Evolutionary conservation across 1,140 invertebrate genomes (phyloP).

Genomic region (Drosophila gunungcola): DNA sequence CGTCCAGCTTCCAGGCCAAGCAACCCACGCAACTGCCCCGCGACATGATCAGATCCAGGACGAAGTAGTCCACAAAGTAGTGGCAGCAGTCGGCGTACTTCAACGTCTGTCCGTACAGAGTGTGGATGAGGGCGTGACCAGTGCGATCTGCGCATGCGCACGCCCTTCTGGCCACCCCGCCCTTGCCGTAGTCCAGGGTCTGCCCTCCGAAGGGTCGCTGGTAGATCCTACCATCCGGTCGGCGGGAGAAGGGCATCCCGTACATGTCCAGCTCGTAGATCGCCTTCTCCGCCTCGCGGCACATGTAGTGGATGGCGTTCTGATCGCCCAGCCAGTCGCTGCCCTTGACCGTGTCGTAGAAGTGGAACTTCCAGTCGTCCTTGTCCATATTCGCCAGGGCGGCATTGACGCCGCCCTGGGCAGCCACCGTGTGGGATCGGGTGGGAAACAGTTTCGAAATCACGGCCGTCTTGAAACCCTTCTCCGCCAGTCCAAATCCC

Average conservation of each 20-base stretch:
- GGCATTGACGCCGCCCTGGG: constrained; percentile 97
- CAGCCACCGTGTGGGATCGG: constrained; percentile 95
- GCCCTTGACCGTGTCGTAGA: constrained; percentile 97
- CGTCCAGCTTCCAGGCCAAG: constrained; percentile 97
- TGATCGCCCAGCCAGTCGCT: constrained; percentile 98
- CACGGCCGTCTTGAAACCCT: constrained; percentile 96
- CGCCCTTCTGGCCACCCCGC: constrained; percentile 90
- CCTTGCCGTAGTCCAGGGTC: constrained; percentile 94
- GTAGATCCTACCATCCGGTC: constrained; percentile 91
- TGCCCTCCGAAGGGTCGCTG: constrained; percentile 97
- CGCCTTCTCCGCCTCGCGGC: constrained; percentile 94
- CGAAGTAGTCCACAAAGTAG: constrained; percentile 99
- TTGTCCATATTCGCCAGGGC: constrained; percentile 90
- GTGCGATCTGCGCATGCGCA: constrained; percentile 88
- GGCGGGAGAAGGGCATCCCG: constrained; percentile 87
- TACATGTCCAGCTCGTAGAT: constrained; percentile 97
- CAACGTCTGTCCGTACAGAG: constrained; percentile 97
- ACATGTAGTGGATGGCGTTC: constrained; percentile 98
- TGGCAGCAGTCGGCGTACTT: constrained; percentile 95
- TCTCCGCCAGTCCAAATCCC: constrained; percentile 95
- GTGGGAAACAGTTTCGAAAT: constrained; percentile 97
- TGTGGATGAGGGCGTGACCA: constrained; percentile 98
- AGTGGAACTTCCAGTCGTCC: constrained; percentile 97
- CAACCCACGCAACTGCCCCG: constrained; percentile 95
- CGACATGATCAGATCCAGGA: constrained; percentile 98